phyloP scores from a whole-genome alignment of 1,140 invertebrate species.

The Sesamia nonagrioides region DNA sequence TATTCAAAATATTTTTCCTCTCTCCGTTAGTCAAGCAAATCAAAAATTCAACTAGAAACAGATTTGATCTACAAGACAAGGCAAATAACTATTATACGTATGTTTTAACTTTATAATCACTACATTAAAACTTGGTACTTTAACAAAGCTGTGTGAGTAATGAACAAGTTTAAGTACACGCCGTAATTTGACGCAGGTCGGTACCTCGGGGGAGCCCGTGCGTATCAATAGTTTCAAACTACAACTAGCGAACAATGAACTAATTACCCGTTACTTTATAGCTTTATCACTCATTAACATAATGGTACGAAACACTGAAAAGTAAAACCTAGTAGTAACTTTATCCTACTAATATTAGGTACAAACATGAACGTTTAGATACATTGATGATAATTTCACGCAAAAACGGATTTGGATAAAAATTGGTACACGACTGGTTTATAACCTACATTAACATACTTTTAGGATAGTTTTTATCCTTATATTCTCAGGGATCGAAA shows the following conservation, averaged over 20 bases:
- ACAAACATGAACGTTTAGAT: no score
- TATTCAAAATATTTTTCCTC: no score
- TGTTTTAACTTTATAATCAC: not conserved
- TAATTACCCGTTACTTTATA: not conserved
- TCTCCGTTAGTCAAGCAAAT: not conserved
- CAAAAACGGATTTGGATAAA: no score
- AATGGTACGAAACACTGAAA: no score
- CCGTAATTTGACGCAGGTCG: conserved; percentile 2
- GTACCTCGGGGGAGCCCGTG: not conserved
- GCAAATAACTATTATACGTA: not conserved
- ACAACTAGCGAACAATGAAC: conserved; percentile 1
- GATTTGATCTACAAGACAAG: not conserved
- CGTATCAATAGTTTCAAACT: conserved; percentile 21
- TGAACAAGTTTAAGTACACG: conserved; percentile 32
- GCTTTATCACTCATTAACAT: not conserved
- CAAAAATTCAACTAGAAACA: not conserved
- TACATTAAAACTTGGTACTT: not conserved
- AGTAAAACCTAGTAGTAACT: no score
- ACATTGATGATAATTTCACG: no score
- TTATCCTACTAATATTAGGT: no score
- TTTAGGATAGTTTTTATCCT: no score
- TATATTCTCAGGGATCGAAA: no score
- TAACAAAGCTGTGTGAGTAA: conserved; percentile 1
- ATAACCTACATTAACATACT: no score
- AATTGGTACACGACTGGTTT: no score